These are phyloP conservation scores for Globia sparganii DNA, from an alignment of 2,888 invertebrate genomes.

Conservation along the genomic window DNA sequence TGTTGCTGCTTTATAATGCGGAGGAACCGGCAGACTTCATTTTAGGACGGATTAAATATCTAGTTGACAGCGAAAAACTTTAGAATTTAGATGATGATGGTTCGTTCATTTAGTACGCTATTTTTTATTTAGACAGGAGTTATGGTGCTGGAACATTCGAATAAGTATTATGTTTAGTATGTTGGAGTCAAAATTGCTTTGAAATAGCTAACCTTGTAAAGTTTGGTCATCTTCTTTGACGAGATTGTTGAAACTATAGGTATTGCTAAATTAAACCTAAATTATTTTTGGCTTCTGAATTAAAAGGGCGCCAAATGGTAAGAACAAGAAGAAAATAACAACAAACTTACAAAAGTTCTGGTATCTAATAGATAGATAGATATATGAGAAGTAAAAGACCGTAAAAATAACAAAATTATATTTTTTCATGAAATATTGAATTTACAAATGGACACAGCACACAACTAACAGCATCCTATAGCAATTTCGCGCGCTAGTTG, in stretches of 20 bases:
- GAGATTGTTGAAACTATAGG: background rate
- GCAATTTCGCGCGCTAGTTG: background rate
- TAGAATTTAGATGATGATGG: no score
- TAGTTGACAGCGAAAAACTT: background rate
- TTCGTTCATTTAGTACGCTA: background rate
- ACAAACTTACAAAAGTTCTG: background rate
- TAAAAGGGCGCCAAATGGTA: background rate
- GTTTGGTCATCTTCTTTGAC: no score
- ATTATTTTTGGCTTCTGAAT: background rate
- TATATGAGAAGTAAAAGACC: no score
- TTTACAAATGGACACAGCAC: background rate
- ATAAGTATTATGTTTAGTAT: no score
- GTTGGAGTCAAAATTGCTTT: background rate
- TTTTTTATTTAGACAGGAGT: background rate
- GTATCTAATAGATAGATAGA: background rate
- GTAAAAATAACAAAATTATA: background rate
- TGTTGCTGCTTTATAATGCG: background rate
- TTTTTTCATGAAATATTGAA: background rate
- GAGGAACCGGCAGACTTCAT: background rate
- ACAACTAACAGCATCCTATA: constrained; percentile 3
- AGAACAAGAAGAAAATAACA: background rate
- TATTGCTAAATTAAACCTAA: background rate
- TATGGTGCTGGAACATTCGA: background rate
- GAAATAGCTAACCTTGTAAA: background rate
- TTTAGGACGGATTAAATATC: background rate